Evolutionary conservation across 1,140 invertebrate genomes (phyloP).

Genomic region (Metopolophium dirhodum): DNA sequence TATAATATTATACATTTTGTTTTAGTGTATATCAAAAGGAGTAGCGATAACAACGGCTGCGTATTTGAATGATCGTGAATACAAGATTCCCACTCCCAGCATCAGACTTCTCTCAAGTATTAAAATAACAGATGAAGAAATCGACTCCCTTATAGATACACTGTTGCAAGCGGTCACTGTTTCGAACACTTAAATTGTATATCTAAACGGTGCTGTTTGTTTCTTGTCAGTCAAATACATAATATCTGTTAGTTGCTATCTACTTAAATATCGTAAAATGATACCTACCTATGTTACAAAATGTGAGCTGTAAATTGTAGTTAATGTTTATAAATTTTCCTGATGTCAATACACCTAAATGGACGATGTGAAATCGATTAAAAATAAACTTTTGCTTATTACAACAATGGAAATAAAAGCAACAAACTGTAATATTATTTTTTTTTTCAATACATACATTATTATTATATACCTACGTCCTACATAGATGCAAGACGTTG

Average conservation of each 20-base stretch:
- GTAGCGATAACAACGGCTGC: constrained; percentile 56
- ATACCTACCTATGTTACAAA: background rate
- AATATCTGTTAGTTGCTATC: background rate
- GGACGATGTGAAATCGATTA: background rate
- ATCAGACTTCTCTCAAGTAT: constrained; percentile 58
- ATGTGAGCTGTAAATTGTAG: background rate
- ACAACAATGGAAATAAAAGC: no score
- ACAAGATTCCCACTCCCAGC: constrained; percentile 50
- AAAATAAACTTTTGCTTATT: background rate
- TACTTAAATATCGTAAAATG: background rate
- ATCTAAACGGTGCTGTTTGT: background rate
- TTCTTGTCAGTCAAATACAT: background rate
- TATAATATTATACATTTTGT: constrained; percentile 3
- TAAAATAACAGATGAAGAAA: constrained; percentile 46
- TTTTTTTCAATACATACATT: no score
- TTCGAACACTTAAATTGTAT: background rate
- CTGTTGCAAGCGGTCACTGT: background rate
- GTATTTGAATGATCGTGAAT: constrained; percentile 56
- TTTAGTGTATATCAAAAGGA: constrained; percentile 58
- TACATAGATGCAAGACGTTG: no score
- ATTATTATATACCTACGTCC: no score
- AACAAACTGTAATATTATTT: no score
- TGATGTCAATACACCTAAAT: background rate
- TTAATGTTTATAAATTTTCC: background rate
- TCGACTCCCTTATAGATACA: constrained; percentile 13